Percentiles rank a stretch among this genome's conserved stretches.
Conservation (phyloP, 2,888 invertebrate genomes). For the Cataglyphis albicans region DNA sequence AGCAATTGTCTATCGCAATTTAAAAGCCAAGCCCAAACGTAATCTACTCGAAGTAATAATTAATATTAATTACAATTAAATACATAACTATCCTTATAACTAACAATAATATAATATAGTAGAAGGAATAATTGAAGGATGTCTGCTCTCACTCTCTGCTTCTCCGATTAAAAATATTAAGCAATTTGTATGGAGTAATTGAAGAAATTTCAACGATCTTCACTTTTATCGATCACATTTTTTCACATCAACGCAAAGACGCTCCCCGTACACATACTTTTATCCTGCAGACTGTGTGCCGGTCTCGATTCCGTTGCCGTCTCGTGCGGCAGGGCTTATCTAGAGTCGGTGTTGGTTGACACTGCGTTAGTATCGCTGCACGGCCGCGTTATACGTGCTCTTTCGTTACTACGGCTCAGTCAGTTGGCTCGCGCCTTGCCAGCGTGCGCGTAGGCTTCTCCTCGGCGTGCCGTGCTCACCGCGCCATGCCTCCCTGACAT, state of each 20-base stretch:
- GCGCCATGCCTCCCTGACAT: slow-evolving; percentile 71
- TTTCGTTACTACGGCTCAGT: slow-evolving; percentile 76
- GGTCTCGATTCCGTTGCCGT: slow-evolving; percentile 36
- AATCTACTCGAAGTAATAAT: neutral
- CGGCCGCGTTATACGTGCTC: slow-evolving; percentile 76
- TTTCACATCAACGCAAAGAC: neutral
- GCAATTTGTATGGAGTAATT: neutral
- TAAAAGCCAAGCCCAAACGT: neutral
- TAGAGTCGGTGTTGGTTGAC: slow-evolving; percentile 80
- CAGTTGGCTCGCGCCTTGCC: slow-evolving; percentile 82
- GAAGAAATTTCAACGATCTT: neutral
- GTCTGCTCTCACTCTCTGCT: no score
- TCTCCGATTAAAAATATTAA: neutral
- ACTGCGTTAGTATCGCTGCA: slow-evolving; percentile 76
- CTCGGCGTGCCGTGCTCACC: slow-evolving; percentile 39
- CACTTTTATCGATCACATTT: neutral
- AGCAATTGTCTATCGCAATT: neutral
- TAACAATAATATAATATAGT: neutral
- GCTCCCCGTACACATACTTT: neutral
- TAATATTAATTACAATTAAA: neutral
- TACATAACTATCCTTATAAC: neutral
- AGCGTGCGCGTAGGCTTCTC: slow-evolving; percentile 74
- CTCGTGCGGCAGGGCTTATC: slow-evolving; percentile 78
- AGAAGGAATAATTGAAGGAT: no score
- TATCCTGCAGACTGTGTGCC: neutral